These are phyloP conservation scores for Zaprionus taronus DNA, from an alignment of 1,140 invertebrate genomes.

Conservation along the genomic window DNA sequence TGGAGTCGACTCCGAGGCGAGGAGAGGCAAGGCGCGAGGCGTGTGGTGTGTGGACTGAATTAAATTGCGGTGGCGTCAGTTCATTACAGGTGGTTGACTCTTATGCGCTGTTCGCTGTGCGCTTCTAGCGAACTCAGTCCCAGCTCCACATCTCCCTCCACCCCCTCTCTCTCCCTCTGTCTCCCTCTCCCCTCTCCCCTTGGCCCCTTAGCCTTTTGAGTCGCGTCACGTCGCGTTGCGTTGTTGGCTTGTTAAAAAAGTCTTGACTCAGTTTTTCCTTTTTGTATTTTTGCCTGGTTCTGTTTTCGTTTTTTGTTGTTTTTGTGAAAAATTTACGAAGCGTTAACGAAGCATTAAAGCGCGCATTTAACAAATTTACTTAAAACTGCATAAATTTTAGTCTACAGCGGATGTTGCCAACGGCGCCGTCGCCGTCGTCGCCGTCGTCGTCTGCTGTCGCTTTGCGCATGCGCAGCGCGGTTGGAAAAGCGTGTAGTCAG, in stretches of 20 bases:
- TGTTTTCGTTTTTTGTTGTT: constrained; percentile 38
- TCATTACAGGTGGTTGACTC: constrained; percentile 84
- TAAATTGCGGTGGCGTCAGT: constrained; percentile 84
- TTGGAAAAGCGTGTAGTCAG: constrained; percentile 28
- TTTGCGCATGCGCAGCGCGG: constrained; percentile 1
- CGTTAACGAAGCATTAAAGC: constrained; percentile 84
- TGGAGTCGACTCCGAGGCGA: constrained; percentile 7
- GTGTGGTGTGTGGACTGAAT: constrained; percentile 65
- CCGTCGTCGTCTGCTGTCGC: constrained; percentile 6
- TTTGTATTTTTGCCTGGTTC: constrained; percentile 19
- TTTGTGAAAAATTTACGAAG: constrained; percentile 83
- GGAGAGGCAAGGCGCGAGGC: constrained; percentile 7
- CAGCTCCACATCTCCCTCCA: background rate
- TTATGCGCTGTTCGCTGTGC: constrained; percentile 43
- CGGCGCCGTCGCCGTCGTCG: constrained; percentile 28
- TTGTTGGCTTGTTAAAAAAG: constrained; percentile 44
- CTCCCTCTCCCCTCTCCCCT: background rate
- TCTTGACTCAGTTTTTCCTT: constrained; percentile 57
- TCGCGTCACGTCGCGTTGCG: constrained; percentile 30
- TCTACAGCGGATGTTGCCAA: constrained; percentile 58
- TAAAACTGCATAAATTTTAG: constrained; percentile 83
- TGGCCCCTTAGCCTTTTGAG: background rate
- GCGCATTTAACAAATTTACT: constrained; percentile 84
- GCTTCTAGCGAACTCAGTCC: constrained; percentile 44
- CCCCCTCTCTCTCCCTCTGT: no score